A percentile compares a stretch with the other conserved stretches of the same genome.
Conservation (phyloP, 2,113 vertebrate species). For the Glaucomys volans region DNA sequence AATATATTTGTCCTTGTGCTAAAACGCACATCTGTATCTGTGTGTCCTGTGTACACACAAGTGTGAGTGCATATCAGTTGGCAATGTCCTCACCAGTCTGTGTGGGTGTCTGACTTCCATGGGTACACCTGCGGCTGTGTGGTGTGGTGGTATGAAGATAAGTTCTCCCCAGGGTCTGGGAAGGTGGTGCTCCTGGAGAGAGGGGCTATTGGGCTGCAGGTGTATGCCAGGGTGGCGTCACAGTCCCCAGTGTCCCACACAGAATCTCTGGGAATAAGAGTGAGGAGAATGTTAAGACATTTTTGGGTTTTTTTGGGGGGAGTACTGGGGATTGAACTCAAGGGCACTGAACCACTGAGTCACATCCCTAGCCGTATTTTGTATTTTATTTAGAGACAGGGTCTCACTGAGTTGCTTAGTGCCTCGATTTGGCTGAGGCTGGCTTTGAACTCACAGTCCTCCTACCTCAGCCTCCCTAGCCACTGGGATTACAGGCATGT, state of each 20-base stretch:
- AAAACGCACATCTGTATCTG: not conserved
- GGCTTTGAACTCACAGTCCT: too few relatives aligned
- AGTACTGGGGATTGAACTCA: too few relatives aligned
- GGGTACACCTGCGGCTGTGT: not conserved
- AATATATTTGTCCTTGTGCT: not conserved
- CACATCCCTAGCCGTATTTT: too few relatives aligned
- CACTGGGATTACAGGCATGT: too few relatives aligned
- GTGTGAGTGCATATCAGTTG: not conserved
- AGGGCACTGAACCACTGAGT: too few relatives aligned
- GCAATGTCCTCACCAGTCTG: not conserved
- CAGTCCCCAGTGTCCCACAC: not conserved
- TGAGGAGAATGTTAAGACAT: not conserved
- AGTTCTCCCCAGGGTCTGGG: not conserved
- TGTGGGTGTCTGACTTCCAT: not conserved
- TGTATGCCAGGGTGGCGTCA: not conserved
- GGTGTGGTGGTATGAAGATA: too few relatives aligned
- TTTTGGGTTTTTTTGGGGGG: too few relatives aligned
- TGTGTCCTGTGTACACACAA: not conserved
- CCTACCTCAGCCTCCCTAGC: too few relatives aligned
- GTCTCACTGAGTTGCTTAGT: too few relatives aligned
- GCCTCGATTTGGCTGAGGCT: too few relatives aligned
- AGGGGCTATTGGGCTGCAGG: not conserved
- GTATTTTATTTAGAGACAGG: too few relatives aligned
- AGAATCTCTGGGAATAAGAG: not conserved
- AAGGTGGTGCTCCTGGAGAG: not conserved